These are phyloP conservation scores for Protobothrops flavoviridis DNA, from an alignment of 2,113 vertebrate genomes.

Conservation along the genomic window DNA sequence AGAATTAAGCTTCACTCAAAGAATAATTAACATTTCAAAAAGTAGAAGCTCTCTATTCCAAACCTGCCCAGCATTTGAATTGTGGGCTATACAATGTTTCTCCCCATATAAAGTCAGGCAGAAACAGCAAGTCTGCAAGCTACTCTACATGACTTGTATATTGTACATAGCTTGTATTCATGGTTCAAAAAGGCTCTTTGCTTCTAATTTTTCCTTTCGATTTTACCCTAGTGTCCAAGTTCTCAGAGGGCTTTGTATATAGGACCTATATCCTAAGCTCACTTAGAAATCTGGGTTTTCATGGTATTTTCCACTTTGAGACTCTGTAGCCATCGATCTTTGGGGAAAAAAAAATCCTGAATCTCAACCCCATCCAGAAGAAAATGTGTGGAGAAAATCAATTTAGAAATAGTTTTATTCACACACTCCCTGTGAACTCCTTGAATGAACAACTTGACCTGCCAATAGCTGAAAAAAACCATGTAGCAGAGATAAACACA, in stretches of 20 bases:
- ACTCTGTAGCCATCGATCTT: not conserved
- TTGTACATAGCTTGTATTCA: not conserved
- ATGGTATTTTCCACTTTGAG: not conserved
- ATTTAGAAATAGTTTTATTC: not conserved
- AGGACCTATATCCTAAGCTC: not conserved
- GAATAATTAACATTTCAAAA: not conserved
- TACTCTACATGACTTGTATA: not conserved
- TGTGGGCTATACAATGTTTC: not conserved
- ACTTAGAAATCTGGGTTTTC: not conserved
- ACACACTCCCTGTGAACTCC: not conserved
- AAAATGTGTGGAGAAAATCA: not conserved
- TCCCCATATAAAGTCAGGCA: not conserved
- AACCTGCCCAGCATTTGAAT: not conserved
- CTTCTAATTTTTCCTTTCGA: not conserved
- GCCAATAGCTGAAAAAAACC: not conserved
- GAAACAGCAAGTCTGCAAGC: not conserved
- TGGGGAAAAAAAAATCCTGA: not conserved
- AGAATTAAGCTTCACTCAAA: not conserved
- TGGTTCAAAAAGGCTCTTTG: not conserved
- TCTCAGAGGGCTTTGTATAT: not conserved
- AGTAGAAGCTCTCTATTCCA: not conserved
- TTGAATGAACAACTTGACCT: not conserved
- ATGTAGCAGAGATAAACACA: not conserved
- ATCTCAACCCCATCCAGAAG: not conserved
- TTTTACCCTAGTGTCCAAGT: not conserved